A percentile compares a stretch with the other conserved stretches of the same genome.
Conservation (phyloP, 2,888 invertebrate genomes). For the Polyommatus iphigenia region DNA sequence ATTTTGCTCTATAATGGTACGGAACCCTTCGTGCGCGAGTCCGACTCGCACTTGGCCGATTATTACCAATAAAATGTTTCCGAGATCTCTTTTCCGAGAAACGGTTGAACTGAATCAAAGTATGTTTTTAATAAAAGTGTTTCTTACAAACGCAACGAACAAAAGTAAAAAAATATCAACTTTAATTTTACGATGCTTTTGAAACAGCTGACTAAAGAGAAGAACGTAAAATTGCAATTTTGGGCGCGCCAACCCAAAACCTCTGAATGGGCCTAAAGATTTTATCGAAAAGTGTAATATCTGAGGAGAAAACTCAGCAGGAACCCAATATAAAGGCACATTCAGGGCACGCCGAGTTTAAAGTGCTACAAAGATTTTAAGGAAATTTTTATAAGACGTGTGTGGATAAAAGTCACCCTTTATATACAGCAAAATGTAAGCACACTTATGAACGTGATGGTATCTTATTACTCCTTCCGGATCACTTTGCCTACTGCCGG, state of each 20-base stretch:
- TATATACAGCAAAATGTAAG: neutral
- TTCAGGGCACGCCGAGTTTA: neutral
- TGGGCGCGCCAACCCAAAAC: conserved; percentile 25
- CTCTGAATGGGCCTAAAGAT: conserved; percentile 22
- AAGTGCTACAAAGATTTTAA: conserved; percentile 11
- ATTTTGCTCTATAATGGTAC: too few relatives aligned
- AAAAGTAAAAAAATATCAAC: neutral
- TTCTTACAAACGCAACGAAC: neutral
- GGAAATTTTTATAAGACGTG: conserved; percentile 10
- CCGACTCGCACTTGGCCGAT: too few relatives aligned
- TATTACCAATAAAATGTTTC: too few relatives aligned
- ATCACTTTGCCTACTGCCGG: neutral
- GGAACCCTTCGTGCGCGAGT: too few relatives aligned
- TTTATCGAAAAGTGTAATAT: conserved; percentile 29
- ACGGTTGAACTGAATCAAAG: too few relatives aligned
- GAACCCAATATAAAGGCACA: conserved; percentile 18
- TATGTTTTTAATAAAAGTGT: too few relatives aligned
- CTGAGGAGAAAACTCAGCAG: conserved; percentile 21
- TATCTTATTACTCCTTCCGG: neutral
- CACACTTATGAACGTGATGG: neutral
- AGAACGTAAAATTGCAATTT: neutral
- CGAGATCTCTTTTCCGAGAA: too few relatives aligned
- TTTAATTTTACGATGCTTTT: neutral
- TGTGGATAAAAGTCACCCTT: neutral
- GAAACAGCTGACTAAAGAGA: neutral